A percentile compares a stretch with the other conserved stretches of the same genome.
These are phyloP conservation scores for Spizaetus ornatus DNA, from an alignment of 2,113 vertebrate species.

Conservation along the genomic window DNA sequence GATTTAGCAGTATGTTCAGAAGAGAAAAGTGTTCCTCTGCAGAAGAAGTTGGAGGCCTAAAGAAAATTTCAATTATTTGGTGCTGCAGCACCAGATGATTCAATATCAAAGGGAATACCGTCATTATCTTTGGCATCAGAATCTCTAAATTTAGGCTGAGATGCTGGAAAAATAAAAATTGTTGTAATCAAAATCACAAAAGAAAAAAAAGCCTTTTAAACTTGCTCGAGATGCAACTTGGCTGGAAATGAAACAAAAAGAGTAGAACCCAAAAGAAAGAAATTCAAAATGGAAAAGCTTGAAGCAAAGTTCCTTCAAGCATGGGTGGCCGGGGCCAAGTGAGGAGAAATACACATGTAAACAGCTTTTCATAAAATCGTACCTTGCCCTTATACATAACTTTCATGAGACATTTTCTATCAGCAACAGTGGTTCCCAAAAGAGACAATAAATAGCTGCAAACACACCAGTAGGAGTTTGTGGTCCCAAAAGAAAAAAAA, in stretches of 20 bases:
- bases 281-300: background rate
- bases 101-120: background rate
- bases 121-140: background rate
- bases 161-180: background rate
- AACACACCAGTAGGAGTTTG: background rate
- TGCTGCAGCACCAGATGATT: background rate
- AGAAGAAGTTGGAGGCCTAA: background rate
- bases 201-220: background rate
- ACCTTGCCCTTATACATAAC: background rate
- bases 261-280: background rate
- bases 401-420: background rate
- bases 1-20: background rate
- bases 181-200: background rate
- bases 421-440: background rate
- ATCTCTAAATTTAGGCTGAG: background rate
- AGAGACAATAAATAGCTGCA: background rate
- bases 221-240: background rate
- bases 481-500: background rate
- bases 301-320: background rate
- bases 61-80: background rate
- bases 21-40: background rate
- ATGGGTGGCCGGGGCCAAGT: background rate
- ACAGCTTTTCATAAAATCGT: background rate
- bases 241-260: slow-evolving; percentile 12
- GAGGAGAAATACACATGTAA: slow-evolving; percentile 8